Evolutionary conservation across 2,797 vertebrate species (phyloP).

Genomic region (Streptopelia turtur): DNA sequence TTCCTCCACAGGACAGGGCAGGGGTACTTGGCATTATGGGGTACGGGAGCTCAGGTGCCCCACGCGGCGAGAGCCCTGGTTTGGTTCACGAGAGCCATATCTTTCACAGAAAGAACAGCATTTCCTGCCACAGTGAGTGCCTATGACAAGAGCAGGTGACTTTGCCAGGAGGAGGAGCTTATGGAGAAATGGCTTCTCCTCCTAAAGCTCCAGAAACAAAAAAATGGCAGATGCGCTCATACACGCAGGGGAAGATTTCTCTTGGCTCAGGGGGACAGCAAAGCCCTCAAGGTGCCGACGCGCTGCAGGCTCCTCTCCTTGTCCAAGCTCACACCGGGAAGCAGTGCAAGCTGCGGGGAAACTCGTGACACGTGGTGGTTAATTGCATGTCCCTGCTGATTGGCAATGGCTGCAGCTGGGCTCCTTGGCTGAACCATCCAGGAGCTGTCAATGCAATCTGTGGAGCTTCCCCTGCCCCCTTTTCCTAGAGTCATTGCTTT

Average conservation of each 20-base stretch:
- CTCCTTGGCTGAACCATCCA: slow-evolving; percentile 1
- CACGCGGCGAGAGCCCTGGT: neutral
- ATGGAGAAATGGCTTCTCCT: neutral
- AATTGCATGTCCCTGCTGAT: neutral
- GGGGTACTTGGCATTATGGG: slow-evolving; percentile 10
- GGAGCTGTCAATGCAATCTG: neutral
- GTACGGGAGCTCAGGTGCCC: neutral
- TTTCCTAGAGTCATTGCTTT: slow-evolving; percentile 57
- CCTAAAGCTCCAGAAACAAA: neutral
- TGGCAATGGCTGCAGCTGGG: neutral
- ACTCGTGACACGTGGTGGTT: neutral
- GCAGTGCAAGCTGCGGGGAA: neutral
- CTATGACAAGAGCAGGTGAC: slow-evolving; percentile 15
- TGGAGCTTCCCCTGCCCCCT: neutral
- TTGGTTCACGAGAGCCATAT: slow-evolving; percentile 52
- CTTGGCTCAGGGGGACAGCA: neutral
- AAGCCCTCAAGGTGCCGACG: neutral
- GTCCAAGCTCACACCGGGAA: neutral
- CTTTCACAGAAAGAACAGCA: slow-evolving; percentile 78
- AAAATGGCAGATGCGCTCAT: neutral
- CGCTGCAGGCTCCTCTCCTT: neutral
- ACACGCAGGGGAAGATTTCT: neutral
- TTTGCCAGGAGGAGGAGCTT: slow-evolving; percentile 30
- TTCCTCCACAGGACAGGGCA: slow-evolving; percentile 33
- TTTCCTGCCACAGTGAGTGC: slow-evolving; percentile 39